A percentile compares a stretch with the other conserved stretches of the same genome.
These are phyloP conservation scores for Ciona savignyi DNA, from an alignment of 23 tunicate genomes.

Conservation along the genomic window DNA sequence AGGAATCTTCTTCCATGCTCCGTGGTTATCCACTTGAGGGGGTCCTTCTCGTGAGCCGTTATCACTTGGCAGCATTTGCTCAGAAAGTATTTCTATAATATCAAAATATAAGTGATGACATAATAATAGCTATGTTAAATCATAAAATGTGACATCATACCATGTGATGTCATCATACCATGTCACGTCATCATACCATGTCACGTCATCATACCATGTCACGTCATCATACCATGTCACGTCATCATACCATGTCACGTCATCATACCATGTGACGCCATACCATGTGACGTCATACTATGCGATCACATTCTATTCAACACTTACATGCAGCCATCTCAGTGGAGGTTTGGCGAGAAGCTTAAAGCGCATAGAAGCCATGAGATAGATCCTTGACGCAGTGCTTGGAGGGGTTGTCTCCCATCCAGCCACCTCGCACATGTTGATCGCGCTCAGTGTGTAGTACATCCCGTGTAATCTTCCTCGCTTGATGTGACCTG, in stretches of 20 bases:
- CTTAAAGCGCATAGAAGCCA: slow-evolving; percentile 73
- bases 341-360: slow-evolving; percentile 15
- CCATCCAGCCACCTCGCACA: slow-evolving; percentile 85
- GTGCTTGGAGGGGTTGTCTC: slow-evolving; percentile 40
- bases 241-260: too few relatives aligned
- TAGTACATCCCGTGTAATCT: slow-evolving; percentile 14
- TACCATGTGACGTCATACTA: too few relatives aligned
- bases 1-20: slow-evolving; percentile 47
- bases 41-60: slow-evolving; percentile 16
- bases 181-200: not conserved
- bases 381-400: slow-evolving; percentile 60
- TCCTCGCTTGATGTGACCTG: too few relatives aligned
- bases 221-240: too few relatives aligned
- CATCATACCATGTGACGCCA: too few relatives aligned
- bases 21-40: slow-evolving; percentile 64
- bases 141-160: too few relatives aligned
- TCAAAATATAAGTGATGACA: too few relatives aligned
- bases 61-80: slow-evolving; percentile 37
- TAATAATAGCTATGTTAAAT: too few relatives aligned
- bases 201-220: not conserved
- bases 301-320: too few relatives aligned
- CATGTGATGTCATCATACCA: not conserved
- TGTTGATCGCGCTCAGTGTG: slow-evolving; percentile 72
- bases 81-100: slow-evolving; percentile 38
- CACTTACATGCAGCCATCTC: slow-evolving; percentile 41